Conservation (phyloP, 2,888 invertebrate genomes). For the Plutella xylostella region DNA sequence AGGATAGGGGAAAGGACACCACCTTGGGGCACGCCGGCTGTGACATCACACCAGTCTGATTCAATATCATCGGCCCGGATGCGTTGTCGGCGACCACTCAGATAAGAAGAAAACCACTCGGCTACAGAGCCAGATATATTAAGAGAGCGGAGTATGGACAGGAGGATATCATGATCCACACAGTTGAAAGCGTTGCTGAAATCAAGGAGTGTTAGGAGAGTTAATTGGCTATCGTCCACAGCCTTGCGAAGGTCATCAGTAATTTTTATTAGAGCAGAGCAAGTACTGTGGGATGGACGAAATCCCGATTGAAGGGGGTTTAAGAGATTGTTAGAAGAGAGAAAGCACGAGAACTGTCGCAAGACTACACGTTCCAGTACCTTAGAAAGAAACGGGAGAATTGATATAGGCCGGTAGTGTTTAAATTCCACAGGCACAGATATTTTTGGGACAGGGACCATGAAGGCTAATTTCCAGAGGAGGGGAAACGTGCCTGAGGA, state of each 20-base stretch:
- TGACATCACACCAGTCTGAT: constrained; percentile 6
- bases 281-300: constrained; percentile 9
- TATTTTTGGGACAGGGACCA: constrained; percentile 15
- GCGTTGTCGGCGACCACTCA: constrained; percentile 2
- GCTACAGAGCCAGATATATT: constrained; percentile 4
- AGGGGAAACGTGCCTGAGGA: constrained; percentile 9
- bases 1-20: constrained; percentile 6
- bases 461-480: constrained; percentile 9
- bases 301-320: constrained; percentile 12
- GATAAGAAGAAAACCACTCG: constrained; percentile 4
- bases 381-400: constrained; percentile 14
- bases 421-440: constrained; percentile 7
- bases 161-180: neutral
- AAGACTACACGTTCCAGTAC: constrained; percentile 10
- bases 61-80: neutral
- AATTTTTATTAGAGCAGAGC: constrained; percentile 8
- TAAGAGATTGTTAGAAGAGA: neutral
- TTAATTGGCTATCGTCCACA: constrained; percentile 1
- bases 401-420: constrained; percentile 15
- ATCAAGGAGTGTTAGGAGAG: neutral
- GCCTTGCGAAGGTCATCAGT: constrained; percentile 7
- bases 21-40: constrained; percentile 5
- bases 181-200: constrained; percentile 4
- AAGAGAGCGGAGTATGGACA: neutral
- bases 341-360: neutral